These are phyloP conservation scores for Xiphophorus maculatus DNA, from an alignment of 2,113 vertebrate genomes.

Conservation along the genomic window DNA sequence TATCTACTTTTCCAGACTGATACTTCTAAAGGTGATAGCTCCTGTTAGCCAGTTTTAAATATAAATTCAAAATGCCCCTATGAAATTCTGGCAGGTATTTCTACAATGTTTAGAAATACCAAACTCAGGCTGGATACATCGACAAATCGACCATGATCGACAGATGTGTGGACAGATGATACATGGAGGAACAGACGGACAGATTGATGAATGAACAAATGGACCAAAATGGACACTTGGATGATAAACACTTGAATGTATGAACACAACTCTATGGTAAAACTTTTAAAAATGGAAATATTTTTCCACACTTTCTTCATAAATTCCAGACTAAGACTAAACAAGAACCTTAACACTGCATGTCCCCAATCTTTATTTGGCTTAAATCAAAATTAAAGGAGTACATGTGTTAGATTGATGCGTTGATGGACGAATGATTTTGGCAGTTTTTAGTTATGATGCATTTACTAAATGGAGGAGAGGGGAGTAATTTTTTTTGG, in stretches of 20 bases:
- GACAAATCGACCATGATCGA: no score
- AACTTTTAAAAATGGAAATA: neutral
- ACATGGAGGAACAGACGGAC: no score
- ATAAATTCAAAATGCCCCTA: no score
- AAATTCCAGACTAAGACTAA: neutral
- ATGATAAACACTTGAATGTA: neutral
- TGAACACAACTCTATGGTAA: neutral
- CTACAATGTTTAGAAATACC: no score
- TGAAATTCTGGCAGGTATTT: no score
- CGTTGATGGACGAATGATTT: neutral
- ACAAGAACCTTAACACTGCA: neutral
- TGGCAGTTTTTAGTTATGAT: neutral
- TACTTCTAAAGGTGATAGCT: neutral
- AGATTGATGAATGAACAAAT: no score
- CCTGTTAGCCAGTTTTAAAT: no score
- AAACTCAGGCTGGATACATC: no score
- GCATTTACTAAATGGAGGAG: neutral
- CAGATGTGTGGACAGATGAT: no score
- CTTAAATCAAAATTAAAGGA: neutral
- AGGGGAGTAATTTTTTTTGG: neutral
- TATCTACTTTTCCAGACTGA: no score
- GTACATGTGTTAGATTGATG: neutral
- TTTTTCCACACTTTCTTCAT: neutral
- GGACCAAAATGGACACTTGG: no score
- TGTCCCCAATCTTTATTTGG: no score